Evolutionary conservation across 2,888 invertebrate genomes (phyloP).

Genomic region (Epistrophella euchroma): DNA sequence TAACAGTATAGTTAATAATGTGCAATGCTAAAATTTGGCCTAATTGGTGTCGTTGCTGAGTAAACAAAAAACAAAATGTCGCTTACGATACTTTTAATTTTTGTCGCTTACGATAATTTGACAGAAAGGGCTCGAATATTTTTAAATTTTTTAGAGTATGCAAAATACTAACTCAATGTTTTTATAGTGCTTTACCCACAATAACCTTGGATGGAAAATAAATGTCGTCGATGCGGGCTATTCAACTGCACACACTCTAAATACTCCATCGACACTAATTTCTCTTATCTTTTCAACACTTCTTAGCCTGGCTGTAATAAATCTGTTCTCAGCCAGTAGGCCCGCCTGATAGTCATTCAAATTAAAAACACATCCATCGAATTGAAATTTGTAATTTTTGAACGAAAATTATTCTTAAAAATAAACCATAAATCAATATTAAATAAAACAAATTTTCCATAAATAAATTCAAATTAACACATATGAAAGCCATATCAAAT

Average conservation of each 20-base stretch:
- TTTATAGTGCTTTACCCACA: constrained; percentile 95
- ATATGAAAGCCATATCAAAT: constrained; percentile 65
- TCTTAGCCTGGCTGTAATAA: constrained; percentile 80
- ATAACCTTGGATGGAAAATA: constrained; percentile 96
- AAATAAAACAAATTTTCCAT: not conserved
- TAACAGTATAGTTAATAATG: no score
- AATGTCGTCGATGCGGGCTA: constrained; percentile 89
- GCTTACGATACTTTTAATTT: no score
- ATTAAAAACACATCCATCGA: constrained; percentile 24
- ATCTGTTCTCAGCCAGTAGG: constrained; percentile 63
- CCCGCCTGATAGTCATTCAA: constrained; percentile 81
- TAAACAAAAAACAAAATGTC: no score
- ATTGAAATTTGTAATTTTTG: constrained; percentile 73
- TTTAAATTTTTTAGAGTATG: no score
- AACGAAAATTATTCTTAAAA: constrained; percentile 59
- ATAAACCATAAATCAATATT: constrained; percentile 22
- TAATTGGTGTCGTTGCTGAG: no score
- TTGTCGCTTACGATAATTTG: no score
- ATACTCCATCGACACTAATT: constrained; percentile 69
- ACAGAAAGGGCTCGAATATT: no score
- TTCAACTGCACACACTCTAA: constrained; percentile 76
- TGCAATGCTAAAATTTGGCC: no score
- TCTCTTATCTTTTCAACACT: constrained; percentile 78
- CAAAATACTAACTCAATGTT: no score
- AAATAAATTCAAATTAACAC: not conserved